phyloP scores from a whole-genome alignment of 2,888 invertebrate species.

The Heliconius sara region DNA sequence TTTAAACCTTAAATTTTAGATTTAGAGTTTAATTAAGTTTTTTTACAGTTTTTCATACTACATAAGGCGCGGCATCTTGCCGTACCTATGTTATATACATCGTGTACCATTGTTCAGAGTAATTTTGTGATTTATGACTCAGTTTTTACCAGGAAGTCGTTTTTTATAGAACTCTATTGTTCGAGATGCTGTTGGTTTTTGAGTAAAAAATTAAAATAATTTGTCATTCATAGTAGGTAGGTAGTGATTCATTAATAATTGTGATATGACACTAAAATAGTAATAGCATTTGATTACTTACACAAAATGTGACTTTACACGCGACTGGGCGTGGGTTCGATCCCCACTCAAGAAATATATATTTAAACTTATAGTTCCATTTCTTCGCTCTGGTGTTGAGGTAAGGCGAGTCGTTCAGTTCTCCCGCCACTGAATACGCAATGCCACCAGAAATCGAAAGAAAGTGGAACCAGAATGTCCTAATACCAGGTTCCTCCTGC shows the following conservation, averaged over 20 bases:
- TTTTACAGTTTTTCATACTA: conserved; percentile 55
- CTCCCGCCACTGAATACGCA: no score
- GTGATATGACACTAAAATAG: background rate
- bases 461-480: no score
- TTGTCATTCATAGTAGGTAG: conserved; percentile 33
- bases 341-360: no score
- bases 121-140: conserved; percentile 68
- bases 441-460: no score
- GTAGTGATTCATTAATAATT: conserved; percentile 1
- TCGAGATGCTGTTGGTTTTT: conserved; percentile 35
- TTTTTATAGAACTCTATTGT: conserved; percentile 51
- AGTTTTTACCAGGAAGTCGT: conserved; percentile 63
- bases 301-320: no score
- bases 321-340: no score
- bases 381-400: no score
- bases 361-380: no score
- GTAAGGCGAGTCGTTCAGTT: no score
- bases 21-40: conserved; percentile 35
- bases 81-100: conserved; percentile 45
- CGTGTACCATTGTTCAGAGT: conserved; percentile 50
- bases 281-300: no score
- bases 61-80: conserved; percentile 61
- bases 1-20: conserved; percentile 53
- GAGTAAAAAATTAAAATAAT: conserved; percentile 35
- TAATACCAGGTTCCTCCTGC: no score